Conservation (phyloP, 2,888 invertebrate species). For the Dryococelus australis region DNA sequence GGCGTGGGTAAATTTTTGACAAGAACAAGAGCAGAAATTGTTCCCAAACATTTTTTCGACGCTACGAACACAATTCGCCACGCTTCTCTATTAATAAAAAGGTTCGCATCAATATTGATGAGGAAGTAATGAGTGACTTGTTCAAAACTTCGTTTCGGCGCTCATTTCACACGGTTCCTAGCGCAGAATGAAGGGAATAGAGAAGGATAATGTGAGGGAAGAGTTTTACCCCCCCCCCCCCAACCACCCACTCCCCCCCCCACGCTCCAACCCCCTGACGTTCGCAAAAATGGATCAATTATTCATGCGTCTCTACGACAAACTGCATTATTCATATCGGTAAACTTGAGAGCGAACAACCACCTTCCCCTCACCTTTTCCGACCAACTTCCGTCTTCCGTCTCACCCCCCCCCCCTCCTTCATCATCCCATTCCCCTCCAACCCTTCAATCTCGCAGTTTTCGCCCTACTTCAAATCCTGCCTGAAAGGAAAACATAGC, state of each 20-base stretch:
- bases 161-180: neutral
- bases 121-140: conserved; percentile 2
- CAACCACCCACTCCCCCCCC: conserved; percentile 24
- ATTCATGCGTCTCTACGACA: conserved; percentile 32
- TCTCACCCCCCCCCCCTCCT: no score
- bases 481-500: no score
- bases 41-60: neutral
- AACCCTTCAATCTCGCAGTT: no score
- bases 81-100: conserved; percentile 3
- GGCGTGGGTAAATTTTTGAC: neutral
- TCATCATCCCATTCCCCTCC: no score
- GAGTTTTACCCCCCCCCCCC: conserved; percentile 30
- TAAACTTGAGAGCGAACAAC: conserved; percentile 13
- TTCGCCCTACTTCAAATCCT: no score
- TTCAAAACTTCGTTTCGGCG: neutral
- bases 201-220: conserved; percentile 20
- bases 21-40: neutral
- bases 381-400: no score
- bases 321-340: conserved; percentile 33
- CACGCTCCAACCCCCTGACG: conserved; percentile 28
- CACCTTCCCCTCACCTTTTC: no score
- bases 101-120: neutral
- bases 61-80: neutral
- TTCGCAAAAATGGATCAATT: conserved; percentile 25
- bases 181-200: neutral